Percentiles rank a stretch among this genome's conserved stretches.
These are phyloP conservation scores for Drosophila sechellia DNA, from an alignment of 1,140 invertebrate genomes.

Conservation along the genomic window DNA sequence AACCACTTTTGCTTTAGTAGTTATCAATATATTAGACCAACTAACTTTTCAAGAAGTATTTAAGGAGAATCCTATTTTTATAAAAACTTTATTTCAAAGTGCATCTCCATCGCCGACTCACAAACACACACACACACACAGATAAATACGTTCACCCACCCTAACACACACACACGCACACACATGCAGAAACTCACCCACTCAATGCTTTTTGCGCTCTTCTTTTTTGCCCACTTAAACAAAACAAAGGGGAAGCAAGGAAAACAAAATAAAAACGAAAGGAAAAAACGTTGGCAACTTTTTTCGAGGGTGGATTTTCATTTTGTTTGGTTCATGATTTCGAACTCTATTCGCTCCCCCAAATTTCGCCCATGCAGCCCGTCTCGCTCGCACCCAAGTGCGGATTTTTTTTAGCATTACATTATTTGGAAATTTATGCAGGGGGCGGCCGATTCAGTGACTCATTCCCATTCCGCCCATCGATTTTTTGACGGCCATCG, in stretches of 20 bases:
- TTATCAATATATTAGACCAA: too few relatives aligned
- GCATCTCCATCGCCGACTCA: conserved; percentile 12
- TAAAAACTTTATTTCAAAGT: not conserved
- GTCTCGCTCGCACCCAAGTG: conserved; percentile 28
- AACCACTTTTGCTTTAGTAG: too few relatives aligned
- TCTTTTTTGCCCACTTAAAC: conserved; percentile 68
- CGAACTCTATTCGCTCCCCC: conserved; percentile 73
- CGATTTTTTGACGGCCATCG: conserved; percentile 63
- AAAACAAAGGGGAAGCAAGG: conserved; percentile 55
- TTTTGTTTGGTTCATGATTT: conserved; percentile 82
- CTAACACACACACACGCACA: conserved; percentile 19
- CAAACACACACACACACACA: conserved; percentile 32
- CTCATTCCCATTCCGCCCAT: conserved; percentile 52
- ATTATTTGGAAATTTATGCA: conserved; percentile 82
- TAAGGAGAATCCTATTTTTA: not conserved
- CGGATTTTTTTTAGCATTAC: conserved; percentile 72
- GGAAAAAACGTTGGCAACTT: conserved; percentile 65
- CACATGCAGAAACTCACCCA: conserved; percentile 18
- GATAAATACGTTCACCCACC: conserved; percentile 19
- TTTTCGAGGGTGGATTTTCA: conserved; percentile 81
- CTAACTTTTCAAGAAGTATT: not conserved
- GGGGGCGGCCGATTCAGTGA: conserved; percentile 61
- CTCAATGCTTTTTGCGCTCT: conserved; percentile 68
- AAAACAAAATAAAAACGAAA: conserved; percentile 55
- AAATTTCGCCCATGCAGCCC: conserved; percentile 9